Conservation (phyloP, 2,113 vertebrate species). For the Sinocyclocheilus anshuiensis region DNA sequence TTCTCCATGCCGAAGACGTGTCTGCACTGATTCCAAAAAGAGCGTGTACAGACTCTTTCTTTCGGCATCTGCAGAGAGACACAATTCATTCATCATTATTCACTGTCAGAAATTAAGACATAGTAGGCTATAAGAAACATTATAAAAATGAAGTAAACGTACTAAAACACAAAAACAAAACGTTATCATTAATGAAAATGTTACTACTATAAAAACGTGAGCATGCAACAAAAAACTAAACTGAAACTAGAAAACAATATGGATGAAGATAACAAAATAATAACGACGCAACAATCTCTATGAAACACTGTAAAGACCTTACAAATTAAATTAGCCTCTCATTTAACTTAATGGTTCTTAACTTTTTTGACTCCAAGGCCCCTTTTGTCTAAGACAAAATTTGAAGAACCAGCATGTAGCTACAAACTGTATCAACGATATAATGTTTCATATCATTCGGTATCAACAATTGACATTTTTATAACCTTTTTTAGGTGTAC, state of each 20-base stretch:
- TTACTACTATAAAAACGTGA: not conserved
- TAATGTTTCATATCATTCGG: too few species aligned
- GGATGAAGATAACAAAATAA: not conserved
- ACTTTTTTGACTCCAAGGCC: not conserved
- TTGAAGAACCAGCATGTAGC: not conserved
- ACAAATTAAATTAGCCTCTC: not conserved
- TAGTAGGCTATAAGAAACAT: not conserved
- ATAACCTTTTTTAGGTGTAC: too few species aligned
- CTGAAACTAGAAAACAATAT: not conserved
- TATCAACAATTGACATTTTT: too few species aligned
- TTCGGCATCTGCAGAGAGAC: constrained; percentile 82
- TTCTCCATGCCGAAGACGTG: constrained; percentile 86
- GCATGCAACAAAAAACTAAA: not conserved
- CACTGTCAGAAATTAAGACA: not conserved
- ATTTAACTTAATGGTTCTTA: not conserved
- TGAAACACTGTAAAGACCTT: not conserved
- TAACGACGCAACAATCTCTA: too few species aligned
- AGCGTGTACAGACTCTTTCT: constrained; percentile 90
- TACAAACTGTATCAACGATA: too few species aligned
- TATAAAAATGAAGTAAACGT: not conserved
- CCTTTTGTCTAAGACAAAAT: not conserved
- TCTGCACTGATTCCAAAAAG: constrained; percentile 93
- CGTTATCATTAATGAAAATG: not conserved
- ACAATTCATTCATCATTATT: not conserved
- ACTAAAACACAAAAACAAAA: not conserved